These are phyloP conservation scores for Tauraco erythrolophus DNA, from an alignment of 2,113 vertebrate species.

Conservation along the genomic window DNA sequence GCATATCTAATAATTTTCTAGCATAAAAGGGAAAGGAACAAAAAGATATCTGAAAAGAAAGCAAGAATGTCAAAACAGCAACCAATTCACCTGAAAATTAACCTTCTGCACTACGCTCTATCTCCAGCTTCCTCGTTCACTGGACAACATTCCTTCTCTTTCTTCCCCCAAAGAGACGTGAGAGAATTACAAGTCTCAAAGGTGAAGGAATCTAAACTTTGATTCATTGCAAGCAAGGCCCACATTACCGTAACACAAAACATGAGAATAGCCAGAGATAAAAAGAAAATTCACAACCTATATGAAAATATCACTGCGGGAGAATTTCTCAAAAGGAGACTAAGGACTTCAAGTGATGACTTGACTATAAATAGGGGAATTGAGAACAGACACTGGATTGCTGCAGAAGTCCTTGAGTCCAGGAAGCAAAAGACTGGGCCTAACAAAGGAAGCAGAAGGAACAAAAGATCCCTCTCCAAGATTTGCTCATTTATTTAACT, in stretches of 20 bases:
- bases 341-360: neutral
- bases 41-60: slow-evolving; percentile 34
- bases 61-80: neutral
- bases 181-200: neutral
- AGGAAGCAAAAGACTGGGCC: neutral
- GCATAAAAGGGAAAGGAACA: neutral
- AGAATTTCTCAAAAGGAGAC: neutral
- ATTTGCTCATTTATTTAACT: neutral
- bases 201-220: neutral
- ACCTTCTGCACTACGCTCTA: neutral
- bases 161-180: neutral
- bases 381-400: neutral
- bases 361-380: neutral
- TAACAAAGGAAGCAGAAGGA: neutral
- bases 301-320: neutral
- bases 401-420: neutral
- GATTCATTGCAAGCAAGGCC: neutral
- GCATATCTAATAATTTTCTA: slow-evolving; percentile 40
- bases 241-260: neutral
- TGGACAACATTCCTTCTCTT: neutral
- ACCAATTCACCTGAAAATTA: slow-evolving; percentile 45
- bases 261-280: neutral
- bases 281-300: neutral
- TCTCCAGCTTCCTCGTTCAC: neutral
- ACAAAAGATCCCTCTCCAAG: neutral